Evolutionary conservation across 2,888 invertebrate species (phyloP).

Genomic region (Parascotia fuliginaria): DNA sequence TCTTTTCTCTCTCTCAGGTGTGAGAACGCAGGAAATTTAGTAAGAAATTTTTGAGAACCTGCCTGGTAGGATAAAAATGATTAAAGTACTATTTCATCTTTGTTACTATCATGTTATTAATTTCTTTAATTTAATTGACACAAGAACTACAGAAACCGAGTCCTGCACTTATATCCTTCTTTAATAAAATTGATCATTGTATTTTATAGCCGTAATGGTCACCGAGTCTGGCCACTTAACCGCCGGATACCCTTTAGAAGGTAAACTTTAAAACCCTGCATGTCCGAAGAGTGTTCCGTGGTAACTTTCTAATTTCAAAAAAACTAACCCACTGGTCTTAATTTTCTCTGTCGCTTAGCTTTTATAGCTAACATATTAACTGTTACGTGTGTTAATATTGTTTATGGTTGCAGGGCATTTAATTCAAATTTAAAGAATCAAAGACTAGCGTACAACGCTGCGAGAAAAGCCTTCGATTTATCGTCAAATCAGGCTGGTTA

Average conservation of each 20-base stretch:
- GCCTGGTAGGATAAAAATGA: not conserved
- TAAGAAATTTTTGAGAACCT: not conserved
- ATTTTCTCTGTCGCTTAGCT: constrained; percentile 32
- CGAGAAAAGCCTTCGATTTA: constrained; percentile 73
- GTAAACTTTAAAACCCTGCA: constrained; percentile 25
- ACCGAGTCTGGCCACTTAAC: constrained; percentile 3
- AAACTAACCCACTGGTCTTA: constrained; percentile 21
- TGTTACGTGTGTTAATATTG: constrained; percentile 38
- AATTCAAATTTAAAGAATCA: constrained; percentile 64
- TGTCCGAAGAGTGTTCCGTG: constrained; percentile 7
- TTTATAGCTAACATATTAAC: constrained; percentile 9
- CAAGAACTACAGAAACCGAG: not conserved
- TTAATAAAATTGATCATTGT: constrained; percentile 23
- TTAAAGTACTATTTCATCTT: not conserved
- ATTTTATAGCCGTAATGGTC: constrained; percentile 29
- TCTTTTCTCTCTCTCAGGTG: not conserved
- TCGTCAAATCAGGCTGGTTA: constrained; percentile 66
- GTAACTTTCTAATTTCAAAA: constrained; percentile 30
- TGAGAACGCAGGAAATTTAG: not conserved
- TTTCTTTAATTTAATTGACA: not conserved
- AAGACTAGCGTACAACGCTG: constrained; percentile 67
- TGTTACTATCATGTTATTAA: not conserved
- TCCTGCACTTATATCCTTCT: not conserved
- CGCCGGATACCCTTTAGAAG: constrained; percentile 15
- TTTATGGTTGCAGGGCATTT: constrained; percentile 70